Conservation (phyloP, 2,113 vertebrate species). For the Mustela nigripes region DNA sequence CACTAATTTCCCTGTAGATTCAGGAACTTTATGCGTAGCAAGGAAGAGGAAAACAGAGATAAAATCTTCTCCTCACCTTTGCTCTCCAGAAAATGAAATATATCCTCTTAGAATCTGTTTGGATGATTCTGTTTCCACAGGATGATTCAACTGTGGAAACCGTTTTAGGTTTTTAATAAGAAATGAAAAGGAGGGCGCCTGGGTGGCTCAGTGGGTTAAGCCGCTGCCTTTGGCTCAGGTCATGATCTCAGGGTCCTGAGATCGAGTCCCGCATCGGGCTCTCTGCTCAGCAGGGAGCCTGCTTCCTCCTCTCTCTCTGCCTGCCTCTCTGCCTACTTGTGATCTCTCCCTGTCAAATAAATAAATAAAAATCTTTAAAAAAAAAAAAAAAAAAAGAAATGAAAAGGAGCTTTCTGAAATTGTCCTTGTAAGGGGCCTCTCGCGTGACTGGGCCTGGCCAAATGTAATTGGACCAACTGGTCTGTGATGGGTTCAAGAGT, state of each 20-base stretch:
- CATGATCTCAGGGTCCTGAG: too few relatives aligned
- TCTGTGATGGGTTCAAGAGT: not conserved
- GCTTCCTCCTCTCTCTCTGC: too few relatives aligned
- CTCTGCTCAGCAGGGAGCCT: too few relatives aligned
- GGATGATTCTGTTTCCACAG: not conserved
- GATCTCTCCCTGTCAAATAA: too few relatives aligned
- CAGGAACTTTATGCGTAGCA: not conserved
- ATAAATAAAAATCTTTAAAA: too few relatives aligned
- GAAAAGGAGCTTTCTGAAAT: not conserved
- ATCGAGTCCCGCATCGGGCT: too few relatives aligned
- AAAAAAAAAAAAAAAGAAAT: too few relatives aligned
- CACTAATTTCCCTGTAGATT: slow-evolving; percentile 24
- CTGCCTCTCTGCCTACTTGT: too few relatives aligned
- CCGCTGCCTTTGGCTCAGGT: too few relatives aligned
- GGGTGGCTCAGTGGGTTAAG: too few relatives aligned
- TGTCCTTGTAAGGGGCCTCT: not conserved
- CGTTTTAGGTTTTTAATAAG: not conserved
- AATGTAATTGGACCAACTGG: not conserved
- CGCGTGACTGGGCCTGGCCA: rapidly evolving
- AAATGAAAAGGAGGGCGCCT: not conserved
- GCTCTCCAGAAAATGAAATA: not conserved
- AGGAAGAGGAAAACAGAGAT: not conserved
- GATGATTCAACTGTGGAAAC: not conserved
- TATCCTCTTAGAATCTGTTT: not conserved
- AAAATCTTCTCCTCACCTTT: not conserved